phyloP scores from a whole-genome alignment of 2,888 invertebrate species.

The Lampropteryx suffumata region DNA sequence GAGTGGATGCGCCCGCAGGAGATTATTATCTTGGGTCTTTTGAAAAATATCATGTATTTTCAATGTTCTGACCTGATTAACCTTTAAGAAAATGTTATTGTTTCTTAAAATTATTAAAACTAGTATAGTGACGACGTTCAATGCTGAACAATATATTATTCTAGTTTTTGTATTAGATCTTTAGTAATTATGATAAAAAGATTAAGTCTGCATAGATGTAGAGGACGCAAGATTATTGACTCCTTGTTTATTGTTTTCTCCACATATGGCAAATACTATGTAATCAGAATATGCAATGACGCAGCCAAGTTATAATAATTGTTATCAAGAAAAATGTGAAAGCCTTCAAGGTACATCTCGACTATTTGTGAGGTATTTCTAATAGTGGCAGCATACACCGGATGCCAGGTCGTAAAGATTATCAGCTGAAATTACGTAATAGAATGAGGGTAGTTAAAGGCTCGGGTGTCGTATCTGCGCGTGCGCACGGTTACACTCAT shows the following conservation, averaged over 20 bases:
- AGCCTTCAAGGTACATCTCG: constrained; percentile 25
- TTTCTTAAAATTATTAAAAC: too few relatives aligned
- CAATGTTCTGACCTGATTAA: too few relatives aligned
- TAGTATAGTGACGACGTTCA: too few relatives aligned
- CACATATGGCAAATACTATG: constrained; percentile 17
- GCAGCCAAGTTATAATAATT: constrained; percentile 25
- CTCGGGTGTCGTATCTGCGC: constrained; percentile 58
- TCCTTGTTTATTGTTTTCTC: constrained; percentile 30
- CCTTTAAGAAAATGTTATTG: too few relatives aligned
- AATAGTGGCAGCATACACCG: constrained; percentile 43
- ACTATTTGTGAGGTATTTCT: constrained; percentile 48
- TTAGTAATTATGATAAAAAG: not conserved
- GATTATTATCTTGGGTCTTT: too few relatives aligned
- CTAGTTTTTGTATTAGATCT: too few relatives aligned
- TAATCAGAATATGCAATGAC: constrained; percentile 24
- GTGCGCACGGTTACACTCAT: constrained; percentile 47
- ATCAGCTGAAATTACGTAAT: constrained; percentile 52
- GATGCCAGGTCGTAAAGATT: constrained; percentile 53
- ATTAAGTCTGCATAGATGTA: constrained; percentile 21
- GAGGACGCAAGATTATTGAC: constrained; percentile 36
- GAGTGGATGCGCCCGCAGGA: too few relatives aligned
- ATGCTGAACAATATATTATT: too few relatives aligned
- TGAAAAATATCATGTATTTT: too few relatives aligned
- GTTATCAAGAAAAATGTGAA: constrained; percentile 34
- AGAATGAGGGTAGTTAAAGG: constrained; percentile 59